Conservation (phyloP, 1,140 invertebrate genomes). For the Drosophila rufa region DNA sequence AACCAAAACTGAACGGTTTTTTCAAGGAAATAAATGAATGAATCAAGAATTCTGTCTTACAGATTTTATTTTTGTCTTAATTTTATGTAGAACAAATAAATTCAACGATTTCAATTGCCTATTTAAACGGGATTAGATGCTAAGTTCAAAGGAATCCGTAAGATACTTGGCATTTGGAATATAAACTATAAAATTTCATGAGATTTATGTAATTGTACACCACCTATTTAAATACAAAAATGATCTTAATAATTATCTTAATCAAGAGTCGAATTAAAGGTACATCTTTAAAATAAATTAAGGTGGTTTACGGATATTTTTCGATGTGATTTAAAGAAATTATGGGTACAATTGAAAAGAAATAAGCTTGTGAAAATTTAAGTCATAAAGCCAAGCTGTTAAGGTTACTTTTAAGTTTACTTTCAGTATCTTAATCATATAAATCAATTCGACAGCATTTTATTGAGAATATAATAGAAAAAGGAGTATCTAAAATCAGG, state of each 20-base stretch:
- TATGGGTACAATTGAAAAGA: too few species aligned
- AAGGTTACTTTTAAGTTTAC: too few species aligned
- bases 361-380: too few species aligned
- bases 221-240: not conserved
- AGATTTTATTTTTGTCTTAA: not conserved
- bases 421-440: too few species aligned
- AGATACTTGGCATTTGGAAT: not conserved
- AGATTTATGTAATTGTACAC: not conserved
- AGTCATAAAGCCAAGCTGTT: too few species aligned
- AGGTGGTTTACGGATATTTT: too few species aligned
- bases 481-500: too few species aligned
- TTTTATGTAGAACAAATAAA: not conserved
- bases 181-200: not conserved
- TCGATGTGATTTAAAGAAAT: too few species aligned
- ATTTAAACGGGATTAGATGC: fast-evolving
- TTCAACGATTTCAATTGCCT: not conserved
- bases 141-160: not conserved
- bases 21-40: not conserved
- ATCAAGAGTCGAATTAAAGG: not conserved
- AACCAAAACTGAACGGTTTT: not conserved
- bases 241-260: not conserved
- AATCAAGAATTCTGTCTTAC: not conserved
- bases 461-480: too few species aligned
- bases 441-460: too few species aligned
- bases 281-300: too few species aligned